Percentiles rank a stretch among this genome's conserved stretches.
phyloP scores from a whole-genome alignment of 2,888 invertebrate species.

The Boloria selene region DNA sequence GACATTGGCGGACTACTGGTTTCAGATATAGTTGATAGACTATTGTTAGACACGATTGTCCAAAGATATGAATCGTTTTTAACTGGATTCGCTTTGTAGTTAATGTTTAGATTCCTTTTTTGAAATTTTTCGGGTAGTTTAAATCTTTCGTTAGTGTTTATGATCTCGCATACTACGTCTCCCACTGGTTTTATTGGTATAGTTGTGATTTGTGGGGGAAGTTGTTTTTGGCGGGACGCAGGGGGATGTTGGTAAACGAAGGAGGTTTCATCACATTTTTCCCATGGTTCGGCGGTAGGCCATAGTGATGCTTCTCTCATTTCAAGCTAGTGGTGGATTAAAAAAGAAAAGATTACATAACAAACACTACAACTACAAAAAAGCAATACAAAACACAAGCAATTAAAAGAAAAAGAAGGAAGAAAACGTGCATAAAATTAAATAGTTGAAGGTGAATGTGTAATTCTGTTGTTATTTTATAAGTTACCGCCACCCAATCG shows the following conservation, averaged over 20 bases:
- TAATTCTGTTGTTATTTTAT: background rate
- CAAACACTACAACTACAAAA: constrained; percentile 38
- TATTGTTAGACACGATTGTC: constrained; percentile 54
- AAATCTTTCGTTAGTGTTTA: constrained; percentile 56
- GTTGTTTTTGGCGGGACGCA: constrained; percentile 42
- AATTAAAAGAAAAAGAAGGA: background rate
- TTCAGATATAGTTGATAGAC: constrained; percentile 69
- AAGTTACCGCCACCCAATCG: background rate
- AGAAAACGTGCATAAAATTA: background rate
- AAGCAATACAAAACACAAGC: constrained; percentile 29
- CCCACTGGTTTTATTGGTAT: constrained; percentile 49
- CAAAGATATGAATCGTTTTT: constrained; percentile 69
- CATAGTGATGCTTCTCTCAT: constrained; percentile 64
- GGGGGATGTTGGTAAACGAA: constrained; percentile 60
- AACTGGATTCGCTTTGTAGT: constrained; percentile 44
- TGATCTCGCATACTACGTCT: constrained; percentile 64
- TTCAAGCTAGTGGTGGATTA: constrained; percentile 73
- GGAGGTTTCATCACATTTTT: constrained; percentile 64
- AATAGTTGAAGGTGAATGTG: background rate
- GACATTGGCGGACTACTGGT: constrained; percentile 55
- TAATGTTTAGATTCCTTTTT: constrained; percentile 51
- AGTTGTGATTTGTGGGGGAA: constrained; percentile 37
- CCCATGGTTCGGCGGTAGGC: constrained; percentile 68
- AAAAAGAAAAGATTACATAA: constrained; percentile 48
- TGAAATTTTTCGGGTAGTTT: constrained; percentile 61